Conservation (phyloP, 2,797 vertebrate genomes). For the Acipenser transmontanus region DNA sequence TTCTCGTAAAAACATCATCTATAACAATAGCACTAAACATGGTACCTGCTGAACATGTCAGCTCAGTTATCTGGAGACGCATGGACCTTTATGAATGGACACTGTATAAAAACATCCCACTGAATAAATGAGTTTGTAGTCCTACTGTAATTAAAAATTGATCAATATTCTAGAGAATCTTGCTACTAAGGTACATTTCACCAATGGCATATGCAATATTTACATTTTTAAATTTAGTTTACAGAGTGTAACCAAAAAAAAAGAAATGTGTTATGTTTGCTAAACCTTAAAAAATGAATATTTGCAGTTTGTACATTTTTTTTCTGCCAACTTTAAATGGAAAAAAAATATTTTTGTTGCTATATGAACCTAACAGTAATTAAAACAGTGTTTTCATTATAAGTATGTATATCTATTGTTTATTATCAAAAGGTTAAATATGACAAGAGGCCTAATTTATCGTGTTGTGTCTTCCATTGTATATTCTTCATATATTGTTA, state of each 20-base stretch:
- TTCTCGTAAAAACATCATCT: constrained; percentile 25
- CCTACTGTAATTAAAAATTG: constrained; percentile 59
- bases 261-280: constrained; percentile 78
- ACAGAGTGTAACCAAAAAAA: constrained; percentile 97
- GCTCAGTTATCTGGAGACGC: constrained; percentile 49
- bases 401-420: constrained; percentile 70
- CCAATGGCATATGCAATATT: constrained; percentile 97
- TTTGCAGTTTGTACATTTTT: constrained; percentile 80
- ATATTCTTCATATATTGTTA: constrained; percentile 84
- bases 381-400: constrained; percentile 86
- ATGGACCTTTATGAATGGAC: constrained; percentile 36
- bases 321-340: constrained; percentile 78
- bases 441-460: constrained; percentile 71
- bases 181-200: constrained; percentile 83
- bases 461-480: constrained; percentile 90
- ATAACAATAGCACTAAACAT: constrained; percentile 65
- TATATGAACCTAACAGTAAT: constrained; percentile 81
- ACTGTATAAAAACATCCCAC: constrained; percentile 58
- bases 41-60: constrained; percentile 62
- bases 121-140: constrained; percentile 59
- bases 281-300: constrained; percentile 71
- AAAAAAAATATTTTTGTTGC: constrained; percentile 66
- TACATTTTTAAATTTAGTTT: constrained; percentile 92
- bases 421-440: constrained; percentile 81
- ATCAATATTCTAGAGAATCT: constrained; percentile 49